Percentiles rank a stretch among this genome's conserved stretches.
phyloP scores from a whole-genome alignment of 2,113 vertebrate species.

The Ammodramus savannarum region DNA sequence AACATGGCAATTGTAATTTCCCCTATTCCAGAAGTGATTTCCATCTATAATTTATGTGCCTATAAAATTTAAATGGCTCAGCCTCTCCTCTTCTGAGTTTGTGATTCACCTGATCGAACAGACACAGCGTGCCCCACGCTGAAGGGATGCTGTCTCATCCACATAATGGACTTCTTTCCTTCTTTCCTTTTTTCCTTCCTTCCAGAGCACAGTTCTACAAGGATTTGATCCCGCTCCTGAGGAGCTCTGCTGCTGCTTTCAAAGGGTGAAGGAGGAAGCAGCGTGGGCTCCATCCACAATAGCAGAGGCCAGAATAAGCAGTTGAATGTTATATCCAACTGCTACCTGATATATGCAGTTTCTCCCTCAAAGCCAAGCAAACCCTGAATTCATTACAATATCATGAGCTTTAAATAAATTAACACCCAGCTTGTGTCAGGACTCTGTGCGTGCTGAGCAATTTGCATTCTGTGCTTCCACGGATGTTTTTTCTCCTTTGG shows the following conservation, averaged over 20 bases:
- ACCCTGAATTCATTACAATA: slow-evolving; percentile 3
- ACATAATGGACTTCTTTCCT: not conserved
- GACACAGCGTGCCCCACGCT: accelerated
- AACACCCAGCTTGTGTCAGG: slow-evolving; percentile 29
- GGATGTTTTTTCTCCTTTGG: not conserved
- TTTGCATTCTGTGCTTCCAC: slow-evolving; percentile 20
- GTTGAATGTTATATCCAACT: not conserved
- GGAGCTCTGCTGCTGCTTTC: not conserved
- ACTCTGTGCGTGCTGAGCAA: not conserved
- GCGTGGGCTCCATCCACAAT: not conserved
- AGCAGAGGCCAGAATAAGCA: not conserved
- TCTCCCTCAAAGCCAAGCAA: slow-evolving; percentile 14
- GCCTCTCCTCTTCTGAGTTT: not conserved
- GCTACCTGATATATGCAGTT: not conserved
- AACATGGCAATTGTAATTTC: not conserved
- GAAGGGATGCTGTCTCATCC: not conserved
- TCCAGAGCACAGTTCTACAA: not conserved
- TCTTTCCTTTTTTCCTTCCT: not conserved
- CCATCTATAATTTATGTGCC: slow-evolving; percentile 16
- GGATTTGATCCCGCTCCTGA: not conserved
- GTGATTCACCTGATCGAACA: not conserved
- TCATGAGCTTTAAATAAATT: slow-evolving; percentile 48
- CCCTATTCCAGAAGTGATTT: not conserved
- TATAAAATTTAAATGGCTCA: slow-evolving; percentile 11
- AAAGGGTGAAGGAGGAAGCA: not conserved